Evolutionary conservation across 2,797 vertebrate species (phyloP).

Genomic region (Huso huso): DNA sequence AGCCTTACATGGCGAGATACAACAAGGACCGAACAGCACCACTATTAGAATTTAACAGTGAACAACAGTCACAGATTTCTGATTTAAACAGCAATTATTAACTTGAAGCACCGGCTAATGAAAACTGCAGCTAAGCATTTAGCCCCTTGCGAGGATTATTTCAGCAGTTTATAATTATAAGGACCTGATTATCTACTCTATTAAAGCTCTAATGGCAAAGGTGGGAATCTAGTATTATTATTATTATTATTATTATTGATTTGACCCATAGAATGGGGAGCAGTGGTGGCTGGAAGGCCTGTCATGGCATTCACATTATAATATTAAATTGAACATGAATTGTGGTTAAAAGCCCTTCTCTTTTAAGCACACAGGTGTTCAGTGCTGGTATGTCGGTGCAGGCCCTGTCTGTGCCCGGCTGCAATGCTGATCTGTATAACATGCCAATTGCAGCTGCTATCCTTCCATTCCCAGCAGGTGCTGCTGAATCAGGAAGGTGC

Average conservation of each 20-base stretch:
- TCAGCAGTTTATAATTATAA: constrained; percentile 71
- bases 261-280: constrained; percentile 16
- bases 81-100: constrained; percentile 76
- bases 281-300: constrained; percentile 22
- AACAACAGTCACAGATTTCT: constrained; percentile 67
- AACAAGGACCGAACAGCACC: constrained; percentile 62
- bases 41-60: constrained; percentile 59
- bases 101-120: constrained; percentile 79
- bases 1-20: constrained; percentile 59
- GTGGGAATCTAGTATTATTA: constrained; percentile 25
- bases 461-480: no score
- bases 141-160: constrained; percentile 78
- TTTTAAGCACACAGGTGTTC: no score
- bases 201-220: constrained; percentile 57
- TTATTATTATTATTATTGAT: constrained; percentile 19
- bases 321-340: no score
- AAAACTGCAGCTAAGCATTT: constrained; percentile 77
- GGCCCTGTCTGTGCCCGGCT: no score
- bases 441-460: no score
- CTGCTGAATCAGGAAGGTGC: no score
- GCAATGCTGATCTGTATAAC: no score
- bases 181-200: constrained; percentile 70
- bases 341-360: no score
- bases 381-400: no score
- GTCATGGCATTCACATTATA: no score